Percentiles rank a stretch among this genome's conserved stretches.
phyloP scores from a whole-genome alignment of 2,797 vertebrate species.

The Chaetophractus vellerosus region DNA sequence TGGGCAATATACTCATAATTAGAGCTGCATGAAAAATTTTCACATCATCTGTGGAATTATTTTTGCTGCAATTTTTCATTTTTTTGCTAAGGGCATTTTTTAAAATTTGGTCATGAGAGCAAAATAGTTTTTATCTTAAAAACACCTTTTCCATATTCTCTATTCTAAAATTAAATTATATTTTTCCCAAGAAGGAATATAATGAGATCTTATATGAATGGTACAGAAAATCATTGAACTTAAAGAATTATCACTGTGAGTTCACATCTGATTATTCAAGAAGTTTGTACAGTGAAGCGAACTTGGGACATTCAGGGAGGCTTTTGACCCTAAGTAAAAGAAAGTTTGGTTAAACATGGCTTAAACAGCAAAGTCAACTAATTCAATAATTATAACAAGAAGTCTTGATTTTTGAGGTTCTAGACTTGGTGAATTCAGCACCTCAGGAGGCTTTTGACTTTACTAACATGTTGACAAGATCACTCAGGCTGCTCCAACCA shows the following conservation, averaged over 20 bases:
- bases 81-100: constrained; percentile 61
- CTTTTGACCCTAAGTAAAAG: neutral
- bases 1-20: constrained; percentile 38
- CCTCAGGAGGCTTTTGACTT: neutral
- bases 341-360: constrained; percentile 11
- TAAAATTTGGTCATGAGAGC: constrained; percentile 69
- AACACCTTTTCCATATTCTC: constrained; percentile 63
- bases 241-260: neutral
- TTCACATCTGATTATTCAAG: constrained; percentile 62
- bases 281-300: constrained; percentile 57
- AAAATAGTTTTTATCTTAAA: constrained; percentile 60
- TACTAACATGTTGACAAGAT: neutral
- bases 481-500: neutral
- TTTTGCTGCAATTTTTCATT: constrained; percentile 48
- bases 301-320: neutral
- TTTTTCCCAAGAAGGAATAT: constrained; percentile 29
- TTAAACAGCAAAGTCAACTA: constrained; percentile 8
- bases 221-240: constrained; percentile 38
- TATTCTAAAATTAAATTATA: constrained; percentile 65
- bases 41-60: constrained; percentile 68
- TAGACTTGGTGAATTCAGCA: neutral
- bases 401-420: neutral
- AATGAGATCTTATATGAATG: constrained; percentile 38
- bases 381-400: constrained; percentile 43
- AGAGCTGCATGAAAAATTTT: constrained; percentile 44